Evolutionary conservation across 1,140 invertebrate genomes (phyloP).

Genomic region (Danaus plexippus): DNA sequence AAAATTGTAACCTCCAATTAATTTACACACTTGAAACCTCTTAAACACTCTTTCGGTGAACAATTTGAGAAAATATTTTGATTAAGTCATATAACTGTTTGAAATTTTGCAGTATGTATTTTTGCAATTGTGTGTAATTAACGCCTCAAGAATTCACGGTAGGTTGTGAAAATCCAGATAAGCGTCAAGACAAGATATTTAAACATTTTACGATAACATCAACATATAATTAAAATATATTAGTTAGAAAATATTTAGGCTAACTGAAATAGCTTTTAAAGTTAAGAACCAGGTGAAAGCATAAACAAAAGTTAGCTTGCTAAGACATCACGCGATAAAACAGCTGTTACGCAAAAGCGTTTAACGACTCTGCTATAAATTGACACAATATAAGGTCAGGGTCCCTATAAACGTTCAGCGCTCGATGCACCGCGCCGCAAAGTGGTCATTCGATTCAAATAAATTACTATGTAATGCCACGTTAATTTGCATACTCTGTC

Average conservation of each 20-base stretch:
- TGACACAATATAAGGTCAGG: constrained; percentile 72
- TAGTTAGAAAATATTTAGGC: too few species aligned
- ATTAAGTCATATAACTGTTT: too few species aligned
- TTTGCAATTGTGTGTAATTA: too few species aligned
- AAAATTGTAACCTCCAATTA: constrained; percentile 3
- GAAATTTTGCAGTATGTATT: too few species aligned
- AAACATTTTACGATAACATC: too few species aligned
- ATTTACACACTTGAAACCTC: too few species aligned
- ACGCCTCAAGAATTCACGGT: too few species aligned
- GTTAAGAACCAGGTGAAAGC: constrained; percentile 41
- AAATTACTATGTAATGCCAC: constrained; percentile 73
- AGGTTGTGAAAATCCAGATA: too few species aligned
- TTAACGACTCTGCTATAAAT: constrained; percentile 69
- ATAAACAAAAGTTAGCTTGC: constrained; percentile 48
- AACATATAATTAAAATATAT: too few species aligned
- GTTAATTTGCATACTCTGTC: constrained; percentile 71
- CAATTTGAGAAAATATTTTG: too few species aligned
- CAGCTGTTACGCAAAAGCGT: constrained; percentile 67
- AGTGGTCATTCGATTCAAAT: constrained; percentile 73
- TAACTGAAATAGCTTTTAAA: constrained; percentile 1
- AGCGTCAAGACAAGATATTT: too few species aligned
- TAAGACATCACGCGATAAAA: constrained; percentile 56
- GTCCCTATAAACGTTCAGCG: constrained; percentile 70
- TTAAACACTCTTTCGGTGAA: too few species aligned
- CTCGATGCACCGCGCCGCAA: constrained; percentile 70